Evolutionary conservation across 2,113 vertebrate genomes (phyloP), one percentile per base, ranked within the genome.

Genomic region (Oncorhynchus mykiss): DNA sequence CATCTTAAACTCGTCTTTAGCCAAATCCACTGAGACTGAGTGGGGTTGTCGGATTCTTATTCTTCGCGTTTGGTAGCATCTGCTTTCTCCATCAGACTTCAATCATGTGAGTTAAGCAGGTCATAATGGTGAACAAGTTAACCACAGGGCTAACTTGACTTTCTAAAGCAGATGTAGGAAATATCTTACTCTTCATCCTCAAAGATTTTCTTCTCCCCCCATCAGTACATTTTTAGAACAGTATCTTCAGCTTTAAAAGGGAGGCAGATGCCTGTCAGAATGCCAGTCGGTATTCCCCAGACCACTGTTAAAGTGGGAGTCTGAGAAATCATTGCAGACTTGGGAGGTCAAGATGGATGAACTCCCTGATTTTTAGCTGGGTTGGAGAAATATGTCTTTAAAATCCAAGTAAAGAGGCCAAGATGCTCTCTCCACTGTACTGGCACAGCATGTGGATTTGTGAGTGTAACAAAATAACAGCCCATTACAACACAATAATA

Each of bases 81-180:
- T 78, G 79, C 82, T 67, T 67, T 67, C 13, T 90, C 80, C 84
- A 85, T 86, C 85, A 66, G 86, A 87, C 85, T 90, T 89, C 86
- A 91, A 88, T 89, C 82, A 81, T 13, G 82, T 88, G 84, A 87
- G 87, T 91, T 91, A 90, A 79, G 85, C 87, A 80, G 87, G 89
- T 91, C 90, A 84, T 79, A 75, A 66, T 84, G 81, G 86, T 74
- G 84, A 92, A 85, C 82, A 83, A 74, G 79, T 90, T 90, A 88
- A 92, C 89, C 87, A 87, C 81, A 70, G 85, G 87, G 85, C 88
- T 84, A 85, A 88, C 87, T 87, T 90, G 8, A 45, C 39, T 54
- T 18, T 54, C 51, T 91, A 86, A 86, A 70, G 84, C 80, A 87
- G 77, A 88, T 77, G 87, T 87, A 81, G 90, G 84, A 90, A 83